Evolutionary conservation across 37 sponge, comb jelly and placozoan species (phyloP), one percentile per base, ranked within the genome.

Genomic region (Hexactinellida sp.): DNA sequence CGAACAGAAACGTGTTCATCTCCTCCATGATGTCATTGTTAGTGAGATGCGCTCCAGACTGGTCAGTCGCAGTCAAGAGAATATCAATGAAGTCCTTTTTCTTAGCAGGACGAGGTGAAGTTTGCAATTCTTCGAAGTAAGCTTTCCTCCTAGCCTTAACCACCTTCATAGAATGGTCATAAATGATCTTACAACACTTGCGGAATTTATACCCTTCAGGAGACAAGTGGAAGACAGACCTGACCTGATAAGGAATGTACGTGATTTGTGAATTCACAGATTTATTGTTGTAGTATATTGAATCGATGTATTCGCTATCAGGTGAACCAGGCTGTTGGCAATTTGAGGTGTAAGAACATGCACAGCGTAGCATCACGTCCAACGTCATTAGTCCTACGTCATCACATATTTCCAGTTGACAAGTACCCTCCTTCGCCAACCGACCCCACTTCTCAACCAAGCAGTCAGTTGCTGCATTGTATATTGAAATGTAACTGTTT

Each of bases 1-100:
- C 94, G 90, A 94, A 94, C 91, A 94, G 89, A 38, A 93, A 93
- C 21, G 93, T 93, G 38, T 92, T 92, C 83, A 91, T 93, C 85
- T 94, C 95, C 89, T 92, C 84, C 38, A 93, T 83, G 36, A 94
- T 92, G 85, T 94, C 92, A 19, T 84, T 38, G 82, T 92, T 91
- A 39, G 87, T 84, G 25, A 94, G 38, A 1, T 93, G 92, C 37
- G 37, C 39, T n/a, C 94, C 94, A 36, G 84, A 63, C 38, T 90
- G 89, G 63, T 93, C 94, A 32, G 76, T 63, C 5, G 90, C 85
- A 36, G 85, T 86, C 23, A 93, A 87, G 30, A 93, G 84, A 37
- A 93, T 86, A 88, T 94, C 94, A 41, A 90, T 84, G 84, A 90
- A 92, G 52, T 92, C 90, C 38, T 63, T 63, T 28, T 63, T 63